These are phyloP conservation scores for Drosophila navojoa DNA, from an alignment of 1,140 invertebrate genomes.

Conservation along the genomic window DNA sequence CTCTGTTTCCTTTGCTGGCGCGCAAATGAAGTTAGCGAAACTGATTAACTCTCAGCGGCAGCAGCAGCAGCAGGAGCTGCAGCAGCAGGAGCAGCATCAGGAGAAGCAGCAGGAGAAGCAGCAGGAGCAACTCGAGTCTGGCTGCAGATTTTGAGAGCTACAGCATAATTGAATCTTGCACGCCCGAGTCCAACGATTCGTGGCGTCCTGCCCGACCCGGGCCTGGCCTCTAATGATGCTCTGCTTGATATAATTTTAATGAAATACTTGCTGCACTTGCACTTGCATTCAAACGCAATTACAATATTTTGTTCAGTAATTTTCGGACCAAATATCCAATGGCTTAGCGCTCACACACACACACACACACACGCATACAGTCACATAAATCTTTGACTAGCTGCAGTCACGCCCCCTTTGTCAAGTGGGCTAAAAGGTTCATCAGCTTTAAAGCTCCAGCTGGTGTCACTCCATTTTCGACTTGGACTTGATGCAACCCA, in stretches of 20 bases:
- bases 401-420: conserved; percentile 1
- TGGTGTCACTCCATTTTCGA: conserved; percentile 52
- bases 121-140: conserved; percentile 1
- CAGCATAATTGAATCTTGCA: conserved; percentile 24
- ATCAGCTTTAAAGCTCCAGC: conserved; percentile 3
- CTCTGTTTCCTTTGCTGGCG: conserved; percentile 10
- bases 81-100: not conserved
- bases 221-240: conserved; percentile 21
- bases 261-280: conserved; percentile 58
- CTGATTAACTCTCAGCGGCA: conserved; percentile 73
- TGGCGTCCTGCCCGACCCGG: too few species aligned
- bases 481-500: conserved; percentile 46
- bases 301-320: conserved; percentile 35
- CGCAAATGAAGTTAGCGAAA: conserved; percentile 73
- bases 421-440: conserved; percentile 20
- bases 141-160: conserved; percentile 1
- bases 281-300: conserved; percentile 71
- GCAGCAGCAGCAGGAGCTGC: conserved; percentile 32
- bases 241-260: conserved; percentile 65
- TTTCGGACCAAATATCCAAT: conserved; percentile 4
- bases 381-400: conserved; percentile 12
- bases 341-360: not conserved
- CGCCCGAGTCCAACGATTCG: not conserved
- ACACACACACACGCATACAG: not conserved
- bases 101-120: conserved; percentile 26